Conservation (phyloP, 1,140 invertebrate species). For the Odontomachus brunneus region DNA sequence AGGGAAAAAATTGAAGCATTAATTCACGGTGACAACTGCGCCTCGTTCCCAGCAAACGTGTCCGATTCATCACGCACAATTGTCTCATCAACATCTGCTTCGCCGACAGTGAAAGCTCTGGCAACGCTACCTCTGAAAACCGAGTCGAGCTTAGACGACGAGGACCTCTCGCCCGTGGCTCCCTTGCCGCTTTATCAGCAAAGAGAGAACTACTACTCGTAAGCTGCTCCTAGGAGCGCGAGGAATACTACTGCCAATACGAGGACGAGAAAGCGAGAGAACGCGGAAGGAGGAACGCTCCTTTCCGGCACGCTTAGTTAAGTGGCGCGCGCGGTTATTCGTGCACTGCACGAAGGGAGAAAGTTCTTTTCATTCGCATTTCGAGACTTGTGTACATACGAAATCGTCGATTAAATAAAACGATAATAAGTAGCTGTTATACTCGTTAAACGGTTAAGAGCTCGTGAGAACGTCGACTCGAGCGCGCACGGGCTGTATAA, state of each 20-base stretch:
- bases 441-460: constrained; percentile 8
- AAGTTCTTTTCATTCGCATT: constrained; percentile 51
- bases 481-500: background rate
- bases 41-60: constrained; percentile 17
- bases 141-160: constrained; percentile 86
- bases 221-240: constrained; percentile 72
- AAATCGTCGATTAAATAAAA: constrained; percentile 56
- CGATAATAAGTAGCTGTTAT: constrained; percentile 56
- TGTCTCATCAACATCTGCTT: constrained; percentile 11
- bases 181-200: constrained; percentile 93
- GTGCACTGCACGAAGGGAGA: background rate
- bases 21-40: background rate
- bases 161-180: constrained; percentile 88
- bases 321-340: background rate
- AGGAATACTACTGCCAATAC: constrained; percentile 64
- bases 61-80: background rate
- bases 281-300: background rate
- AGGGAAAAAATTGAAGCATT: background rate
- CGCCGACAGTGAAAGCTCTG: constrained; percentile 90
- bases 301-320: background rate
- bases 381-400: constrained; percentile 64
- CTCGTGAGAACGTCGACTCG: constrained; percentile 18
- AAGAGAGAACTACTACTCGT: constrained; percentile 93
- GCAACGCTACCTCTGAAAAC: constrained; percentile 87
- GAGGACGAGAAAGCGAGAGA: constrained; percentile 49